Conservation (phyloP, 92 coral and sea anemone genomes). For the Siderastrea siderea region DNA sequence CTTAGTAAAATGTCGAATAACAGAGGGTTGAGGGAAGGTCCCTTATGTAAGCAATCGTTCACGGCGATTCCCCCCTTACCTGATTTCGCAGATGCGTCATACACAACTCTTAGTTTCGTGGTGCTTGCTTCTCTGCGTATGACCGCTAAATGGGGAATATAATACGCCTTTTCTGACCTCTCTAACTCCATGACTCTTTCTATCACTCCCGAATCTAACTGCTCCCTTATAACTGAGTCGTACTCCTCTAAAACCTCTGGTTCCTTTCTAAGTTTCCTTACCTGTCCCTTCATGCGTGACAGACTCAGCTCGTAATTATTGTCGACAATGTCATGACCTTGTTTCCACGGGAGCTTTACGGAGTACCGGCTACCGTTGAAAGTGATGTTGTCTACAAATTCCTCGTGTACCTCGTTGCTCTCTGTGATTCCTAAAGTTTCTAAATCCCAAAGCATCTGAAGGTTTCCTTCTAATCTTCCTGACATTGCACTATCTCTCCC, state of each 20-base stretch:
- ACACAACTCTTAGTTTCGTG: slow-evolving; percentile 49
- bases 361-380: slow-evolving; percentile 50
- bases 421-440: slow-evolving; percentile 68
- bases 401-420: slow-evolving; percentile 52
- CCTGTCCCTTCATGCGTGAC: slow-evolving; percentile 54
- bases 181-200: slow-evolving; percentile 59
- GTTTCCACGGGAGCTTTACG: slow-evolving; percentile 62
- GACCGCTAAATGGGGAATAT: slow-evolving; percentile 61
- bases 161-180: slow-evolving; percentile 31
- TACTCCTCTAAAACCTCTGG: slow-evolving; percentile 53
- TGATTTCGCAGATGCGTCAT: slow-evolving; percentile 50
- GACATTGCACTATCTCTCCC: slow-evolving; percentile 10
- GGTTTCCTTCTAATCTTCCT: slow-evolving; percentile 21
- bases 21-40: slow-evolving; percentile 64
- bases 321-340: slow-evolving; percentile 20
- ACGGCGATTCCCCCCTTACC: slow-evolving; percentile 29
- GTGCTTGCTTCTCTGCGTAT: slow-evolving; percentile 63
- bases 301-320: slow-evolving; percentile 50
- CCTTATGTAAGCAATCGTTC: slow-evolving; percentile 73
- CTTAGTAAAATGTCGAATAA: slow-evolving; percentile 49
- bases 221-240: slow-evolving; percentile 52
- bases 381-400: slow-evolving; percentile 33
- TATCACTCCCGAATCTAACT: slow-evolving; percentile 61
- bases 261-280: slow-evolving; percentile 47
- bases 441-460: slow-evolving; percentile 65